Base-by-base conservation (phyloP, 2,888 invertebrate genomes). In the Cistogaster globosa region DNA sequence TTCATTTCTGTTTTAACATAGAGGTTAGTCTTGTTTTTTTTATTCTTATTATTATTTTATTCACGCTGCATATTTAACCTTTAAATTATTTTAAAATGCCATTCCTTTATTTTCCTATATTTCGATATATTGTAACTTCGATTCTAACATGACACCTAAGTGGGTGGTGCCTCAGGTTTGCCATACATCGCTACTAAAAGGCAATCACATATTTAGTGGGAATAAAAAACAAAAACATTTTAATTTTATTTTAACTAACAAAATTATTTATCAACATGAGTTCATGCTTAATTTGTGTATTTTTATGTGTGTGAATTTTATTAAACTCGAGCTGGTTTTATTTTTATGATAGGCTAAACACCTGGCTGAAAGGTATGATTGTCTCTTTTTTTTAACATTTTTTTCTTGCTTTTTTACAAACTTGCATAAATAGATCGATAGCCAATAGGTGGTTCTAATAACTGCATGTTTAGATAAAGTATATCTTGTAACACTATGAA, bases 241-340 rank as follows among this genome's bases (percentile, higher is more conserved):
- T 42, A 42, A 12, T n/a, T 74, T 75, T 58, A 75, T 69, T 79
- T 75, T 51, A 74, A 12, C 32, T 53, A 55, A 71, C 71, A 84
- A 79, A 80, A 84, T 60, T 80, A 58, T 74, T 84, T 81, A 84
- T 65, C 77, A 81, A 42, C 75, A 58, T 74, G 74, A 58, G 68
- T 78, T 63, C 63, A 84, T 74, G 72, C 63, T 84, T 79, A 75
- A 79, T 79, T 79, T 74, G 72, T 69, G 45, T 18, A n/a, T 14
- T 20, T 42, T 32, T 36, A 18, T 45, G 7, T 58, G 14, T 36
- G 42, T 42, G 42, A 42, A 42, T 42, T 42, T 42, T 12, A 42
- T 36, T 14, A 18, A 8, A 32, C 36, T 48, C 63, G 26, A 42
- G 18, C 36, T 45, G 65, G n/a, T 63, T 71, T 57, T 18, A 26